Evolutionary conservation across 2,113 vertebrate species (phyloP).

Genomic region (Sapajus apella): DNA sequence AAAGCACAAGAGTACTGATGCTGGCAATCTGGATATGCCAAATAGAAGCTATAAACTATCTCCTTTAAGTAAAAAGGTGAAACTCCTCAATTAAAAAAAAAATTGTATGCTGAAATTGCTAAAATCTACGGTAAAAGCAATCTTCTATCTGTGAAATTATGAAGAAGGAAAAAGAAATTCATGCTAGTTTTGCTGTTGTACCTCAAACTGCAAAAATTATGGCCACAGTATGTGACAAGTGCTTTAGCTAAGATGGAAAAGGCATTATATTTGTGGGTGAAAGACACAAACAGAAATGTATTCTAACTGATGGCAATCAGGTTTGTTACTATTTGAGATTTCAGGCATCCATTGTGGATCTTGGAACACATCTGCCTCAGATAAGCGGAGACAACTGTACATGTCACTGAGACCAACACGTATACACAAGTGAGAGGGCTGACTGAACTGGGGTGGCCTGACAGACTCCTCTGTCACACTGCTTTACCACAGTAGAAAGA

Average conservation of each 20-base stretch:
- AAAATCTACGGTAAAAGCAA: background rate
- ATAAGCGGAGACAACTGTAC: background rate
- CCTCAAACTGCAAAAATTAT: background rate
- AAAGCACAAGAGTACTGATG: background rate
- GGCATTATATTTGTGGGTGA: background rate
- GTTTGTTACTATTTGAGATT: background rate
- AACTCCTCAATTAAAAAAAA: background rate
- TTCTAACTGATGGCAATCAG: background rate
- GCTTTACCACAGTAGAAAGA: background rate
- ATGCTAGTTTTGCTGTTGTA: background rate
- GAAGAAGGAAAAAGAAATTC: background rate
- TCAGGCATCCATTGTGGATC: background rate
- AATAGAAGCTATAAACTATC: background rate
- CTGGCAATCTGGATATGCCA: background rate
- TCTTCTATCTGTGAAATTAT: background rate
- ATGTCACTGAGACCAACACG: background rate
- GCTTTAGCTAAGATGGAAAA: background rate
- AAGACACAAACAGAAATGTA: background rate
- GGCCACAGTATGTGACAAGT: background rate
- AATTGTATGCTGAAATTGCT: background rate
- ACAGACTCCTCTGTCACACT: background rate
- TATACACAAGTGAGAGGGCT: background rate
- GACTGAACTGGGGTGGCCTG: background rate
- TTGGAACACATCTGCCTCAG: background rate
- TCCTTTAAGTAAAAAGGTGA: background rate